Conservation (phyloP, 2,113 vertebrate species). For the Anas platyrhynchos region DNA sequence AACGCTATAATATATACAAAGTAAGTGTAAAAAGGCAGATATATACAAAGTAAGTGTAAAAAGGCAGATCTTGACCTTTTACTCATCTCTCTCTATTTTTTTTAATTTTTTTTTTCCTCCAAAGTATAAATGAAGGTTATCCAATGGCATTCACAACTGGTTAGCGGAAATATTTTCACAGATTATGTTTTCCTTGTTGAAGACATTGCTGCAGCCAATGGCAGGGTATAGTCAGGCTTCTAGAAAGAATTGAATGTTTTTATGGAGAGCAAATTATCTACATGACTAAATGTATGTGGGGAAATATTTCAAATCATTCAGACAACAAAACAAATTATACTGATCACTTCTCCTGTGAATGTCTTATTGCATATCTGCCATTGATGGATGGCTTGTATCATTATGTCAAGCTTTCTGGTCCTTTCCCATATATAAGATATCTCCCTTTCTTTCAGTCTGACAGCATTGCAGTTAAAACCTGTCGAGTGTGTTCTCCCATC, state of each 20-base stretch:
- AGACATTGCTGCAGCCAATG: neutral
- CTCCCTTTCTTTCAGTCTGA: neutral
- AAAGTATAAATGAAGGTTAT: neutral
- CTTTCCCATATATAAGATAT: neutral
- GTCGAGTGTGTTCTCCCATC: neutral
- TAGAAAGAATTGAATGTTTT: neutral
- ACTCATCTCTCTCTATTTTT: neutral
- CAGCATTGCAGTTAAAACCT: neutral
- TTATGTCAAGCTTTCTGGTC: neutral
- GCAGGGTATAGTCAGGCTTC: rapidly evolving
- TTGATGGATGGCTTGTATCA: neutral
- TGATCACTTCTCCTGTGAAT: neutral
- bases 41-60: slow-evolving; percentile 33
- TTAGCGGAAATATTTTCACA: slow-evolving; percentile 2
- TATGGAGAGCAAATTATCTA: neutral
- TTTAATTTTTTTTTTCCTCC: neutral
- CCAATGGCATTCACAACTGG: neutral
- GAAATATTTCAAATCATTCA: neutral
- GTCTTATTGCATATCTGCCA: neutral
- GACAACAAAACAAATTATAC: neutral
- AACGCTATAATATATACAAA: slow-evolving; percentile 43
- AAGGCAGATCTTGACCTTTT: slow-evolving; percentile 49
- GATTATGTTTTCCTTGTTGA: neutral
- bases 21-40: slow-evolving; percentile 17
- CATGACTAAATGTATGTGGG: neutral